phyloP scores from a whole-genome alignment of 2,888 invertebrate species.

The Standfussiana lucernea region DNA sequence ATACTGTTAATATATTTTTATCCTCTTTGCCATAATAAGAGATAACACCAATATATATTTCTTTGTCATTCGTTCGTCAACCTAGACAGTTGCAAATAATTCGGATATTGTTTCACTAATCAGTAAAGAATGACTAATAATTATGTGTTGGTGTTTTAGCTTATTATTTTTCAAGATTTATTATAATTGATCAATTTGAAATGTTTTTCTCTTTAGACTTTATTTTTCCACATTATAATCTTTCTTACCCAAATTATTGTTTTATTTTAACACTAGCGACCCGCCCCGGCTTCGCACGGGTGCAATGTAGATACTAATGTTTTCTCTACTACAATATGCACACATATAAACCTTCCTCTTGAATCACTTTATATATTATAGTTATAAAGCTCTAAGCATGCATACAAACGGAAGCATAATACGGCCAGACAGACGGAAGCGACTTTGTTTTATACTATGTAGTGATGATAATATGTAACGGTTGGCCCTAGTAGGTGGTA shows the following conservation, averaged over 20 bases:
- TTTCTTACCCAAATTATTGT: slow-evolving; percentile 26
- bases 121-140: slow-evolving; percentile 8
- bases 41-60: neutral
- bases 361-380: too few species aligned
- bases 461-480: too few species aligned
- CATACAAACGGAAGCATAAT: too few species aligned
- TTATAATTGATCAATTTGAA: slow-evolving; percentile 30
- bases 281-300: too few species aligned
- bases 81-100: neutral
- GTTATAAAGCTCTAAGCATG: too few species aligned
- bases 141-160: slow-evolving; percentile 42
- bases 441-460: too few species aligned
- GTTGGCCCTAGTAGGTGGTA: too few species aligned
- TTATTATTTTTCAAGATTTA: slow-evolving; percentile 18
- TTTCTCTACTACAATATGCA: too few species aligned
- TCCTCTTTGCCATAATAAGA: neutral
- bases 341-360: too few species aligned
- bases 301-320: too few species aligned
- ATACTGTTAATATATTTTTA: neutral
- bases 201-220: slow-evolving; percentile 49
- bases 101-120: neutral
- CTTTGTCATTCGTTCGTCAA: neutral
- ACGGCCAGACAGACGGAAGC: too few species aligned
- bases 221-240: slow-evolving; percentile 55
- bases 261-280: too few species aligned